phyloP scores from a whole-genome alignment of 37 sponge, comb jelly and placozoan genomes.

The Geodia barretti region DNA sequence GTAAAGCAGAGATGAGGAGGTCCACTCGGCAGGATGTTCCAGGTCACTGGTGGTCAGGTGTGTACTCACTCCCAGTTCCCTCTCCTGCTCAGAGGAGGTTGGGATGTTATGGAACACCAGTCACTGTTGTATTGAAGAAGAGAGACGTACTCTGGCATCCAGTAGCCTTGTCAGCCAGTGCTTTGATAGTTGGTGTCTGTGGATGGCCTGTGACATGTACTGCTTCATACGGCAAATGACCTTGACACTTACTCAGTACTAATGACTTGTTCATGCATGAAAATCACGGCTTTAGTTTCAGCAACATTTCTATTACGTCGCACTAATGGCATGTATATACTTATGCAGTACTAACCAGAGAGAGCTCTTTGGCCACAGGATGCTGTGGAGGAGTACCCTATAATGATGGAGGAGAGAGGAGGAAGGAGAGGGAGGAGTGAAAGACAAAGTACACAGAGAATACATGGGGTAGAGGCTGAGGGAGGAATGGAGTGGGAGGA shows the following conservation, averaged over 20 bases:
- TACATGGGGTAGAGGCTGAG: not conserved
- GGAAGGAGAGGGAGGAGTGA: slow-evolving; percentile 5
- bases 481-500: not conserved
- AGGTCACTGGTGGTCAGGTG: slow-evolving; percentile 54
- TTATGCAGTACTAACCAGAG: too few species aligned
- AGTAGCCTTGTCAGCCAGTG: slow-evolving; percentile 71
- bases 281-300: too few species aligned
- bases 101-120: too few species aligned
- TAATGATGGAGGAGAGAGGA: not conserved
- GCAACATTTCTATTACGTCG: too few species aligned
- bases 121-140: too few species aligned
- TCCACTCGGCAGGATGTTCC: slow-evolving; percentile 81
- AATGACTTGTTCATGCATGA: too few species aligned
- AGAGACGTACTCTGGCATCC: slow-evolving; percentile 75
- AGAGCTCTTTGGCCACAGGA: slow-evolving; percentile 29
- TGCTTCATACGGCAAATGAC: too few species aligned
- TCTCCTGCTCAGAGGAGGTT: slow-evolving; percentile 17
- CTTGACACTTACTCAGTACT: too few species aligned
- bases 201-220: slow-evolving; percentile 64
- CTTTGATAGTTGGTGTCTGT: slow-evolving; percentile 64
- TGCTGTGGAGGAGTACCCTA: slow-evolving; percentile 40
- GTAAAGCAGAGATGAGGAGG: slow-evolving; percentile 77
- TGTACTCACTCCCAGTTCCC: slow-evolving; percentile 13
- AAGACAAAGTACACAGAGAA: not conserved
- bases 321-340: too few species aligned